Percentiles rank a stretch among this genome's conserved stretches.
Evolutionary conservation across 1,140 invertebrate species (phyloP).

Genomic region (Apis florea): DNA sequence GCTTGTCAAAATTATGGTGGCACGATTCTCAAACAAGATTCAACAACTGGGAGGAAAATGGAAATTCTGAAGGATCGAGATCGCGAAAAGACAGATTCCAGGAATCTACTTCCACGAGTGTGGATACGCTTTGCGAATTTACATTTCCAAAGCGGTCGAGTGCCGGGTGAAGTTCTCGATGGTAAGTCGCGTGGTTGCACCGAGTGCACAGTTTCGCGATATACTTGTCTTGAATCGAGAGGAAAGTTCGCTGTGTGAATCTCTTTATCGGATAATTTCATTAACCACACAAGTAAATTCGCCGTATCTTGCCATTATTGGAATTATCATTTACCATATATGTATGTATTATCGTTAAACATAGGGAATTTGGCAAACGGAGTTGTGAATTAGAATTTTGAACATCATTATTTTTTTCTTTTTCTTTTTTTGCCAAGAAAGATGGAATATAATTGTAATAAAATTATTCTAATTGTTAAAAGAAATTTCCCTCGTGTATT

Average conservation of each 20-base stretch:
- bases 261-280: not conserved
- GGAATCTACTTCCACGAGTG: not conserved
- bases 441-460: no score
- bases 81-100: not conserved
- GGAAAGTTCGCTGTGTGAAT: not conserved
- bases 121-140: not conserved
- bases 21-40: not conserved
- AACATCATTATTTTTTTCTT: no score
- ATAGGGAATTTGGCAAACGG: no score
- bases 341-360: no score
- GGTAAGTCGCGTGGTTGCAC: not conserved
- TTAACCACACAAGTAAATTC: not conserved
- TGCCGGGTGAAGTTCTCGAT: no score
- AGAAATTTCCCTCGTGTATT: no score
- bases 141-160: slow-evolving; percentile 2
- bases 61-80: not conserved
- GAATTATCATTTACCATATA: not conserved
- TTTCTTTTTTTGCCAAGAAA: no score
- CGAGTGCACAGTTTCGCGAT: no score
- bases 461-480: no score
- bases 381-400: no score
- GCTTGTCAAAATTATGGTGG: not conserved
- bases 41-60: not conserved
- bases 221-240: not conserved
- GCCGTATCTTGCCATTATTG: no score